Conservation (phyloP, 2,113 vertebrate genomes). For the Semnornis frantzii region DNA sequence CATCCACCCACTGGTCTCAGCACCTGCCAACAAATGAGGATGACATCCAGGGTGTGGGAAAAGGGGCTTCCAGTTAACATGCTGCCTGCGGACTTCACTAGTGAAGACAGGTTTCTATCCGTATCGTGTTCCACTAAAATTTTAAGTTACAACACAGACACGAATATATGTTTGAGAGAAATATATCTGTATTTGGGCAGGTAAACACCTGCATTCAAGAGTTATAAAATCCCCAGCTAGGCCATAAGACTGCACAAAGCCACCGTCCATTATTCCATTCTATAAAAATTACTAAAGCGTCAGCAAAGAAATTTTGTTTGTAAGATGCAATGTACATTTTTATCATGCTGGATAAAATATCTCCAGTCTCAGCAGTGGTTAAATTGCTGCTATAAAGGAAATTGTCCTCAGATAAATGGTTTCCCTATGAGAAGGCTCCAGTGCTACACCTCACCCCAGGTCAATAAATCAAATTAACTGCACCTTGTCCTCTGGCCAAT, state of each 20-base stretch:
- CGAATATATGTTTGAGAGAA: neutral
- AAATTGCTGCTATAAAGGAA: slow-evolving; percentile 83
- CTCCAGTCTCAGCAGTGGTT: slow-evolving; percentile 72
- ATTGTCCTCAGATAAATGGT: slow-evolving; percentile 81
- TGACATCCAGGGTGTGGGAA: neutral
- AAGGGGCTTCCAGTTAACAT: neutral
- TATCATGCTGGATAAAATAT: slow-evolving; percentile 76
- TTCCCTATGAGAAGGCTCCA: slow-evolving; percentile 80
- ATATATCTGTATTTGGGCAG: neutral
- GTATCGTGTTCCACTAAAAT: neutral
- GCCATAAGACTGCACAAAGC: neutral
- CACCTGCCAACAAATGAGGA: neutral
- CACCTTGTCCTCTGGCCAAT: slow-evolving; percentile 81
- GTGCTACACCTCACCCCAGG: slow-evolving; percentile 77
- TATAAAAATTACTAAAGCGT: slow-evolving; percentile 14
- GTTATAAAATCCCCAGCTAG: neutral
- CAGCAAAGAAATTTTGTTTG: slow-evolving; percentile 69
- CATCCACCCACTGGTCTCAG: neutral
- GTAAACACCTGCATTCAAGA: slow-evolving; percentile 8
- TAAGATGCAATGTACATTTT: slow-evolving; percentile 66
- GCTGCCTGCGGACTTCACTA: neutral
- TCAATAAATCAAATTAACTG: slow-evolving; percentile 86
- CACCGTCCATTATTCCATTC: slow-evolving; percentile 27
- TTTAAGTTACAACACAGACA: neutral
- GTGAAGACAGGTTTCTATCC: neutral